Conservation (phyloP, 2,113 vertebrate genomes). For the Caloenas nicobarica region DNA sequence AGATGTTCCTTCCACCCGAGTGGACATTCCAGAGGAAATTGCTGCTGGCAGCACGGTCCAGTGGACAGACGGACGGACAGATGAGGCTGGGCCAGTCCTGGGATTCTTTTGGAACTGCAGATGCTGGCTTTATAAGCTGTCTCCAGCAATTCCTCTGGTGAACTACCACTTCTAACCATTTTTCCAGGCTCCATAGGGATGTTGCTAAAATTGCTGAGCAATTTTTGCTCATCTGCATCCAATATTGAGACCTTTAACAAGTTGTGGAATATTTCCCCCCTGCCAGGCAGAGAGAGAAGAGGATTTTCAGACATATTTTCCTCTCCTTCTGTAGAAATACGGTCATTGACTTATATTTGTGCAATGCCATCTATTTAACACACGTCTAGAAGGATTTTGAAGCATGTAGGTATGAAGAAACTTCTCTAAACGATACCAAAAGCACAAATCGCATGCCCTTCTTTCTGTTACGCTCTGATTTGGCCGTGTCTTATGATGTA, state of each 20-base stretch:
- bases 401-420: not conserved
- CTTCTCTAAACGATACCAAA: not conserved
- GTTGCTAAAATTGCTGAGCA: slow-evolving; percentile 8
- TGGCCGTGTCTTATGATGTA: not conserved
- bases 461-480: not conserved
- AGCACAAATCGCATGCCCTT: not conserved
- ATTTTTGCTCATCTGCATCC: slow-evolving; percentile 15
- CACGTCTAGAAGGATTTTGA: not conserved
- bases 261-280: not conserved
- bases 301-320: not conserved
- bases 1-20: not conserved
- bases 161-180: not conserved
- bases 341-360: not conserved
- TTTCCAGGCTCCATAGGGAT: not conserved
- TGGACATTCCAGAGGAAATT: not conserved
- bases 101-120: not conserved
- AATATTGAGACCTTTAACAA: not conserved
- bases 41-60: not conserved
- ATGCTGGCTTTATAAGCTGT: not conserved
- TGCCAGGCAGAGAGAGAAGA: not conserved
- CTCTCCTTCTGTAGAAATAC: not conserved
- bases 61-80: not conserved
- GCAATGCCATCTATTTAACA: not conserved
- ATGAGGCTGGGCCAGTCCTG: not conserved
- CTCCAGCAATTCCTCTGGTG: not conserved